Percentiles rank a stretch among this genome's conserved stretches.
These are phyloP conservation scores for Drosophila repletoides DNA, from an alignment of 1,140 invertebrate species.

Conservation along the genomic window DNA sequence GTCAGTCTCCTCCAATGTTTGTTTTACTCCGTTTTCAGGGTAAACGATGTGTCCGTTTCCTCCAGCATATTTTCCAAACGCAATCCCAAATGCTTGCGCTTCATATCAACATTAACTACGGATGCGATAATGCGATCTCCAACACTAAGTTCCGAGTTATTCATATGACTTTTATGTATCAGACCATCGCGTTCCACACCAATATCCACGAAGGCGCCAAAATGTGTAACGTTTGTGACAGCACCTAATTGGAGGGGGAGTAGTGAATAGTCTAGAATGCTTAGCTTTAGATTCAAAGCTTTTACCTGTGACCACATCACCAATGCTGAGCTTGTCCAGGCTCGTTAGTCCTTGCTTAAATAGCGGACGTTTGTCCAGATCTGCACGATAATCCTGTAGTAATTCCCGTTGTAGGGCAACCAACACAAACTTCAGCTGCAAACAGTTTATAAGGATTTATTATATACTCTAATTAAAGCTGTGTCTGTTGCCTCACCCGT, in stretches of 20 bases:
- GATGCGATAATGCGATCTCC: slow-evolving; percentile 88
- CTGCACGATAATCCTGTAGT: slow-evolving; percentile 87
- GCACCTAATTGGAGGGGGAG: slow-evolving; percentile 82
- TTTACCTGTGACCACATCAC: slow-evolving; percentile 83
- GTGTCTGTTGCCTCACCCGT: slow-evolving; percentile 69
- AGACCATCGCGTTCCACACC: slow-evolving; percentile 91
- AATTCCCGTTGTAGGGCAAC: slow-evolving; percentile 86
- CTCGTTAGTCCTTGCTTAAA: slow-evolving; percentile 86
- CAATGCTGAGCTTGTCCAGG: slow-evolving; percentile 85
- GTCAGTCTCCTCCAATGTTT: slow-evolving; percentile 42
- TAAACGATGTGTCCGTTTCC: slow-evolving; percentile 72
- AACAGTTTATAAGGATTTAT: not conserved
- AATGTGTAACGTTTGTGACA: slow-evolving; percentile 92
- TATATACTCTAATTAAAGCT: not conserved
- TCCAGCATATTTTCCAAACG: slow-evolving; percentile 62
- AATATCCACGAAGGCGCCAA: slow-evolving; percentile 95
- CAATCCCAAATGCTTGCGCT: slow-evolving; percentile 84
- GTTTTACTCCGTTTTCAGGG: slow-evolving; percentile 56
- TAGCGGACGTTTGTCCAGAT: slow-evolving; percentile 85
- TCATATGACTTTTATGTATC: slow-evolving; percentile 87
- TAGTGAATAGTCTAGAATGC: too few relatives aligned
- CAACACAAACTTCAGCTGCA: slow-evolving; percentile 85
- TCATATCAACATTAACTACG: slow-evolving; percentile 84
- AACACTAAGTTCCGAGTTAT: slow-evolving; percentile 85
- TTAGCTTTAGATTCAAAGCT: too few relatives aligned